Base-by-base conservation (phyloP, 2,113 vertebrate species). In the Trichechus manatus region DNA sequence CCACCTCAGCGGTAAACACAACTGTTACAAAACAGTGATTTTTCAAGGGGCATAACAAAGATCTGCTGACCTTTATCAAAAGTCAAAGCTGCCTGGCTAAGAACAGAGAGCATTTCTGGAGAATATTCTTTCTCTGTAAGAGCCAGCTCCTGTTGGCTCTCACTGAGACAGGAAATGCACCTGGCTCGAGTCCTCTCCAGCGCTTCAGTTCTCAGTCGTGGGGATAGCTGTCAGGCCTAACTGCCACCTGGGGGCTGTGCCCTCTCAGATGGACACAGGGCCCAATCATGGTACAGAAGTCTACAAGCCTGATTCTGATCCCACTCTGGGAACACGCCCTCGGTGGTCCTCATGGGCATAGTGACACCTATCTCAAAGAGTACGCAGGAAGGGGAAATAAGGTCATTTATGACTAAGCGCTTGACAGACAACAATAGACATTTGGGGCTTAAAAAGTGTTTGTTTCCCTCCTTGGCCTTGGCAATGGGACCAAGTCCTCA, bases 51-150 rank as follows among this genome's bases (percentile, higher is more conserved):
- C 95, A 83, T 50, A 94, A 93, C 68, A 14, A 83, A 97, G 93
- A 97, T 91, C 78, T 89, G 61, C 84, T 96, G 15, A 14, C 42
- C 93, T 98, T 97, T 96, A 64, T 79, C 86, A 92, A 92, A 97
- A 66, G 95, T 97, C 88, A 95, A 59, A 95, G 75, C 81, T 0
- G 1, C 59, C 90, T 93, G 81, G 59, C 81, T 68, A 91, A 92
- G 70, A 96, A 92, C 19, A 96, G 84, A 90, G 82, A 96, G 47
- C 25, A 78, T 88, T 97, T 96, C 68, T 64, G 23, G 77, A 92
- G 92, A 97, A 94, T 74, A 39, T 39, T 39, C 39, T 39, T 39
- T 3, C 39, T 39, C 39, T 2, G 39, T 39, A 39, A 39, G 39
- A 39, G 29, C 64, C 79, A 89, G 84, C 50, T 93, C 20, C 19